Base-by-base conservation (phyloP, 2,797 vertebrate species). In the Gymnothorax javanicus region DNA sequence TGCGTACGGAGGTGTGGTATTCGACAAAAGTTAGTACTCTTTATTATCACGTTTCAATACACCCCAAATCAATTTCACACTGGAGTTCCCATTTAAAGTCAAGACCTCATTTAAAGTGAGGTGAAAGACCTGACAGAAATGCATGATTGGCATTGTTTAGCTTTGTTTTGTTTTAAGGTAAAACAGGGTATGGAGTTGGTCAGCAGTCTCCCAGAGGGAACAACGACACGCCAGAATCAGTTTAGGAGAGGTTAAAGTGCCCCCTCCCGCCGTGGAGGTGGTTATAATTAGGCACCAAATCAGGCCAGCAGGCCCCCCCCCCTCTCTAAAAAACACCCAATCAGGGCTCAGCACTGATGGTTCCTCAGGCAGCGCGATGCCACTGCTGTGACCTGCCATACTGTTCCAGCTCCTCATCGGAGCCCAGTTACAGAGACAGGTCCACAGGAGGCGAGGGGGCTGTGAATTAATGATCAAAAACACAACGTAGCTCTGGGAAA, bases 281-380 rank as follows among this genome's bases (percentile, higher is more conserved):
- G 77, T 56, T 81, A 81, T 81, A 81, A 81, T 81, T 81, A 81
- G 77, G n/a, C 77, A n/a, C 77, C 7, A 23, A 81, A 81, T 81
- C 50, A 81, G 77, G 77, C 17, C 77, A 81, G 50, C 20, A 52
- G 8, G 50, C 7, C 56, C 50, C 77, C 77, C 77, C 4, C 77
- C 50, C 77, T 33, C 13, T 15, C 27, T 43, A 43, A 43, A 43
- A 43, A 43, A 75, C 71, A 8, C 71, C 13, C 13, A 77, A 77
- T 77, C 73, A 52, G 71, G 9, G 71, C 33, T 43, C 50, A 4
- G 50, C 77, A 17, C 77, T 20, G 50, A 50, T 7, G 50, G 52
- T 69, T 52, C 25, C 50, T 12, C 17, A 50, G 17, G 77, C 52
- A 52, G 11, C 77, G 6, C 77, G 20, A 13, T 27, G 69, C 43